A percentile compares a stretch with the other conserved stretches of the same genome.
Conservation (phyloP, 2,888 invertebrate species). For the Carabus problematicus region DNA sequence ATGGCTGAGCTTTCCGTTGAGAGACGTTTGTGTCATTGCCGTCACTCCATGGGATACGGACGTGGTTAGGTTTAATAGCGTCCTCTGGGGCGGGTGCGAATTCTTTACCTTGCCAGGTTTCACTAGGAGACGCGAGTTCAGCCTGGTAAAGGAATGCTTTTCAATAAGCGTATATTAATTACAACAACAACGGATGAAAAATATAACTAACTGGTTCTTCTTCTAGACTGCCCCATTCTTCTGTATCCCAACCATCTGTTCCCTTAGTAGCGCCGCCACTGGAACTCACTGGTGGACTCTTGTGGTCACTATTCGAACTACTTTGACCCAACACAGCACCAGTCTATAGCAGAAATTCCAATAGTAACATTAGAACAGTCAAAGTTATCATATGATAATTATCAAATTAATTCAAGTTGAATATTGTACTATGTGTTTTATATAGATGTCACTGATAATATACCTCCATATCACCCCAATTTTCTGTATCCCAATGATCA, state of each 20-base stretch:
- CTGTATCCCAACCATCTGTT: slow-evolving; percentile 80
- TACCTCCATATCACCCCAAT: slow-evolving; percentile 92
- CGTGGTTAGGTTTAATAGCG: slow-evolving; percentile 45
- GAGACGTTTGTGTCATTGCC: slow-evolving; percentile 20
- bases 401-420: neutral
- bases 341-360: slow-evolving; percentile 50
- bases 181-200: slow-evolving; percentile 31
- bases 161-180: neutral
- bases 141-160: slow-evolving; percentile 55
- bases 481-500: slow-evolving; percentile 86
- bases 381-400: no score
- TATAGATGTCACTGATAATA: slow-evolving; percentile 52
- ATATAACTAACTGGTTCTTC: slow-evolving; percentile 73
- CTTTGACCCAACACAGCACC: slow-evolving; percentile 52
- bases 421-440: neutral
- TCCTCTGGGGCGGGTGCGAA: slow-evolving; percentile 52
- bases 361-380: no score
- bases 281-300: slow-evolving; percentile 62
- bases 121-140: slow-evolving; percentile 67
- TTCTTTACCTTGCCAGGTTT: slow-evolving; percentile 67
- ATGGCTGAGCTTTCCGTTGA: slow-evolving; percentile 60
- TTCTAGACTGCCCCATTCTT: slow-evolving; percentile 86
- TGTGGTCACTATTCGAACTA: slow-evolving; percentile 61
- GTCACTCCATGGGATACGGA: slow-evolving; percentile 35
- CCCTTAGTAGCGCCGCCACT: slow-evolving; percentile 58